Percentiles rank a stretch among this genome's conserved stretches.
phyloP scores from a whole-genome alignment of 2,888 invertebrate species.

The Shargacucullia verbasci region DNA sequence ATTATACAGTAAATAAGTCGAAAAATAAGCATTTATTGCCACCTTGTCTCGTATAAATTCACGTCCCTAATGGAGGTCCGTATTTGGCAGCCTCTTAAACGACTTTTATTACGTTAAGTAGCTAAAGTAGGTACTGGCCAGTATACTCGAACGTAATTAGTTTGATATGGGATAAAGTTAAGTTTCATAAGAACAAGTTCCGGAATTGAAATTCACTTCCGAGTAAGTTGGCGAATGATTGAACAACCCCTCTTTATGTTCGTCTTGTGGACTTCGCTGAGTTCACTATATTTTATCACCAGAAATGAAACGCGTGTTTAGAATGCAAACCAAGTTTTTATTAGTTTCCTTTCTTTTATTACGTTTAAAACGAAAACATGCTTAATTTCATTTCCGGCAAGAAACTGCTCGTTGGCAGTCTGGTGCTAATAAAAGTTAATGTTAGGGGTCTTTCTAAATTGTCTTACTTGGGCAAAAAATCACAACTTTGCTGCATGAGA shows the following conservation, averaged over 20 bases:
- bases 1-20: no score
- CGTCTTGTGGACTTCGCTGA: slow-evolving; percentile 83
- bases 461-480: slow-evolving; percentile 97
- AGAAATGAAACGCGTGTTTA: slow-evolving; percentile 62
- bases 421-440: slow-evolving; percentile 57
- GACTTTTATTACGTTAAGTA: slow-evolving; percentile 2
- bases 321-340: slow-evolving; percentile 36
- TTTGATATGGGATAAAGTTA: slow-evolving; percentile 42
- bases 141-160: slow-evolving; percentile 42
- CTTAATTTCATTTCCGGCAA: slow-evolving; percentile 59
- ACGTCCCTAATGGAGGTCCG: background rate
- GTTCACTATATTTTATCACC: slow-evolving; percentile 77
- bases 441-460: slow-evolving; percentile 59
- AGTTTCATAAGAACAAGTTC: slow-evolving; percentile 44
- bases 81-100: slow-evolving; percentile 1
- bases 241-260: slow-evolving; percentile 63
- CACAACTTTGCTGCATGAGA: slow-evolving; percentile 98
- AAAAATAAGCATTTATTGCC: background rate
- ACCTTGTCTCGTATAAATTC: background rate
- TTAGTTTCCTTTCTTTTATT: slow-evolving; percentile 37
- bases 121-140: no score
- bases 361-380: slow-evolving; percentile 39
- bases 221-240: slow-evolving; percentile 62
- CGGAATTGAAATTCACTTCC: slow-evolving; percentile 57
- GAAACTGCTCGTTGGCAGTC: slow-evolving; percentile 54